A percentile compares a stretch with the other conserved stretches of the same genome.
phyloP scores from a whole-genome alignment of 2,113 vertebrate genomes.

The Neolamprologus fasciatus region DNA sequence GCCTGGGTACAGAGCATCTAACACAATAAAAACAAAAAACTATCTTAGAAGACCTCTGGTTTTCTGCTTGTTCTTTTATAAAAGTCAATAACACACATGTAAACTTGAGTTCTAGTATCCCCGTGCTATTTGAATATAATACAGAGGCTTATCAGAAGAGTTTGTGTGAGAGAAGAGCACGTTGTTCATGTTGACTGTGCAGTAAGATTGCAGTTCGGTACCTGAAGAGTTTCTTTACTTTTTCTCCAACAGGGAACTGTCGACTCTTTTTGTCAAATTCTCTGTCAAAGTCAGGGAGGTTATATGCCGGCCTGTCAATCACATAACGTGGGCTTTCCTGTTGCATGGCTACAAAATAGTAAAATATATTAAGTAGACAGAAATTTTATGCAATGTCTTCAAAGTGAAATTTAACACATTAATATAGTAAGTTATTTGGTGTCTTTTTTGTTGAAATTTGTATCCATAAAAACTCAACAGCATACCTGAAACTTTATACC shows the following conservation, averaged over 20 bases:
- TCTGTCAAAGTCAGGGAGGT: conserved; percentile 77
- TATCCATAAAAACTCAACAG: neutral
- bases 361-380: neutral
- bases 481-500: neutral
- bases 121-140: neutral
- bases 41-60: neutral
- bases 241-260: conserved; percentile 79
- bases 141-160: neutral
- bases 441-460: neutral
- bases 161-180: neutral
- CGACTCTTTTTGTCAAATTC: conserved; percentile 86
- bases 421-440: neutral
- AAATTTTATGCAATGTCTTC: neutral
- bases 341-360: conserved; percentile 9
- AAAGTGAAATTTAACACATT: neutral
- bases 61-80: neutral
- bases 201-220: conserved; percentile 40
- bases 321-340: conserved; percentile 73
- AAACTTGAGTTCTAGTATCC: neutral
- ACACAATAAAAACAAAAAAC: neutral
- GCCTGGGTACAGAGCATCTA: conserved; percentile 78
- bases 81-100: neutral
- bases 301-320: conserved; percentile 79
- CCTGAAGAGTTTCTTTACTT: conserved; percentile 81
- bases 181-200: neutral